Evolutionary conservation across 2,113 vertebrate genomes (phyloP).

Genomic region (Archocentrus centrarchus): DNA sequence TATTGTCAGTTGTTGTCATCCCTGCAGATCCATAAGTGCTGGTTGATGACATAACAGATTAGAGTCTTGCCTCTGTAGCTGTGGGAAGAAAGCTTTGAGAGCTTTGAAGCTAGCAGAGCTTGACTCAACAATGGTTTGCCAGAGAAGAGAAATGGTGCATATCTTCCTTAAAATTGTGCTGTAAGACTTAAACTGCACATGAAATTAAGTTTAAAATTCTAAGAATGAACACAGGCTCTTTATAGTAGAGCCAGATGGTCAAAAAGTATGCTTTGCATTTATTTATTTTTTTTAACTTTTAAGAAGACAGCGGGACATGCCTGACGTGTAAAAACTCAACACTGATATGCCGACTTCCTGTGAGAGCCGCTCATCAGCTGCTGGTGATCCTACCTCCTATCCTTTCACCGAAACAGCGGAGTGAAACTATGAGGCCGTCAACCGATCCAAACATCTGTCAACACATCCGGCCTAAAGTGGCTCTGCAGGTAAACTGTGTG

Average conservation of each 20-base stretch:
- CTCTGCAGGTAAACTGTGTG: constrained; percentile 47
- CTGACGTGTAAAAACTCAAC: constrained; percentile 13
- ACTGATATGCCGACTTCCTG: neutral
- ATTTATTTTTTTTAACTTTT: neutral
- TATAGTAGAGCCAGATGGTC: neutral
- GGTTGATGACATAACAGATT: constrained; percentile 51
- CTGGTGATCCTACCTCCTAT: constrained; percentile 20
- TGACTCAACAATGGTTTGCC: constrained; percentile 28
- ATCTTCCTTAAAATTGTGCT: constrained; percentile 2
- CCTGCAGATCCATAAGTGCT: constrained; percentile 26
- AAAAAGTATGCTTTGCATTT: neutral
- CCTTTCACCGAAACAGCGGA: neutral
- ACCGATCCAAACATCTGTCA: neutral
- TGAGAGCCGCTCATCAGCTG: constrained; percentile 19
- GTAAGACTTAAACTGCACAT: neutral
- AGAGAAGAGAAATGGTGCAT: neutral
- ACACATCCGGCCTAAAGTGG: constrained; percentile 3
- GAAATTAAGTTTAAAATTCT: neutral
- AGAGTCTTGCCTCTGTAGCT: constrained; percentile 35
- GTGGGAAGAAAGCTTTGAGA: constrained; percentile 26
- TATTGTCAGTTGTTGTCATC: neutral
- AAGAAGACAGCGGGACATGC: neutral
- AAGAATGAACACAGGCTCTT: neutral
- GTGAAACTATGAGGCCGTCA: neutral
- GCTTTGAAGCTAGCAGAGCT: constrained; percentile 31